phyloP scores from a whole-genome alignment of 1,140 invertebrate genomes.

The Trachymyrmex cornetzi region DNA sequence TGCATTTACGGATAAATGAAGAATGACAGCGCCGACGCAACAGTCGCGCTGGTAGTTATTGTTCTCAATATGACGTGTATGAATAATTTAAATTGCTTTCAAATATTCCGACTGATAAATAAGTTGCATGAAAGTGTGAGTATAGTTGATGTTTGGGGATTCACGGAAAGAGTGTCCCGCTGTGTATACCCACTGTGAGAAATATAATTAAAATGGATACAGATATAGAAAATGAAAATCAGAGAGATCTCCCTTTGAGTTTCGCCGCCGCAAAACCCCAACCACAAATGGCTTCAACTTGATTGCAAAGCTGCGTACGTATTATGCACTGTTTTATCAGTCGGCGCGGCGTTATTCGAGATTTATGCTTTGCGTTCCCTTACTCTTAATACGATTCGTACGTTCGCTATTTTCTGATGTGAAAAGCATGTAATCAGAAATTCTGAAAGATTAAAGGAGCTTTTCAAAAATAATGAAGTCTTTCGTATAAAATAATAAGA shows the following conservation, averaged over 20 bases:
- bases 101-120: slow-evolving; percentile 63
- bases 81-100: slow-evolving; percentile 60
- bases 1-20: slow-evolving; percentile 45
- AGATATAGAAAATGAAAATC: slow-evolving; percentile 18
- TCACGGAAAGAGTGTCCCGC: background rate
- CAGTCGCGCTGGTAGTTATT: slow-evolving; percentile 27
- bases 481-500: background rate
- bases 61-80: slow-evolving; percentile 30
- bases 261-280: background rate
- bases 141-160: background rate
- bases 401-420: background rate
- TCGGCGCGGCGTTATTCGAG: background rate
- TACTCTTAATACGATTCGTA: background rate
- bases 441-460: background rate
- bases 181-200: background rate
- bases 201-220: slow-evolving; percentile 45
- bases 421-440: slow-evolving; percentile 1
- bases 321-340: slow-evolving; percentile 7
- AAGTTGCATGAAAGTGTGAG: background rate
- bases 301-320: slow-evolving; percentile 5
- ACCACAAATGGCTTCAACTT: background rate
- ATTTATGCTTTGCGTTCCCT: background rate
- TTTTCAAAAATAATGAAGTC: background rate
- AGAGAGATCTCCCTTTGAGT: slow-evolving; percentile 27
- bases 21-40: slow-evolving; percentile 35